Conservation (phyloP, 2,113 vertebrate species). For the Spilogale gracilis region DNA sequence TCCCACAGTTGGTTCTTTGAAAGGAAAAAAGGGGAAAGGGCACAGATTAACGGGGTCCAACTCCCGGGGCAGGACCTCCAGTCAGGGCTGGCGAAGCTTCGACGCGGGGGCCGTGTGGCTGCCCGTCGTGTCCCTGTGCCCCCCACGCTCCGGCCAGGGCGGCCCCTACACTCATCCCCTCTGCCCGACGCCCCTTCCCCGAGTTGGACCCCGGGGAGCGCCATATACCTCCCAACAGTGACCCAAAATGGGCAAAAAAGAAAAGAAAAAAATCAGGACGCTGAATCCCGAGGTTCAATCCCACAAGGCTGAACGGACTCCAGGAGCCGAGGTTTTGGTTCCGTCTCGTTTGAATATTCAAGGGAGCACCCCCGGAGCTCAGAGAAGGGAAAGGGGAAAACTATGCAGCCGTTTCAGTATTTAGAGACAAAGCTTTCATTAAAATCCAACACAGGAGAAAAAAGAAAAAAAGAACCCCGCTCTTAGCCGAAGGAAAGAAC, state of each 20-base stretch:
- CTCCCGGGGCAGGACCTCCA: accelerated
- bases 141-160: background rate
- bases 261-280: accelerated
- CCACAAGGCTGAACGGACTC: accelerated
- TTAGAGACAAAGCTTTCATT: background rate
- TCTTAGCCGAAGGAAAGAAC: background rate
- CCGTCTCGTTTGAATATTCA: background rate
- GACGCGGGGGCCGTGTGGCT: no score
- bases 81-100: accelerated
- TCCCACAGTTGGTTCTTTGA: background rate
- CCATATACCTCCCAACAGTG: accelerated
- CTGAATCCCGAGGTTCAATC: background rate
- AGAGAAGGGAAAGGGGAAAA: background rate
- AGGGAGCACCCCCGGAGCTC: no score
- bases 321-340: background rate
- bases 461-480: accelerated
- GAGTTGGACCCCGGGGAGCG: accelerated
- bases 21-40: background rate
- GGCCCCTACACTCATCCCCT: no score
- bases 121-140: no score
- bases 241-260: no score
- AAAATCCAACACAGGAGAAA: background rate
- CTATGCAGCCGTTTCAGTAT: accelerated
- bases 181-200: no score
- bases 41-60: accelerated